phyloP scores from a whole-genome alignment of 2,888 invertebrate species.

The Mellilla xanthometata region DNA sequence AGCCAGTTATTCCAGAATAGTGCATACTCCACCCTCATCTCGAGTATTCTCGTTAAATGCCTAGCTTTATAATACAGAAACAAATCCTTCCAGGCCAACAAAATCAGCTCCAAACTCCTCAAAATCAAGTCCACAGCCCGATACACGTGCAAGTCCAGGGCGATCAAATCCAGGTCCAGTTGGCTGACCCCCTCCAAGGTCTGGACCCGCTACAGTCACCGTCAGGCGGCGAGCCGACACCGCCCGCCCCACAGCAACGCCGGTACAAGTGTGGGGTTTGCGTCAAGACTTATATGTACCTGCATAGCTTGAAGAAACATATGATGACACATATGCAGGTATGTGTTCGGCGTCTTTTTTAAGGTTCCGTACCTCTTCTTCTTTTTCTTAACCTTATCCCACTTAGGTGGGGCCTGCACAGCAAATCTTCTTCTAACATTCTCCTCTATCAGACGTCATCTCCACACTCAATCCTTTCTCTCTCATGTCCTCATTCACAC shows the following conservation, averaged over 20 bases:
- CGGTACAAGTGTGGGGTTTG: constrained; percentile 71
- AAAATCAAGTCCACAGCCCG: constrained; percentile 31
- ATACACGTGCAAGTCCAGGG: constrained; percentile 32
- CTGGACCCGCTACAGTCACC: neutral
- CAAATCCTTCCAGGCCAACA: constrained; percentile 2
- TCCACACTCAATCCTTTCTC: too few relatives aligned
- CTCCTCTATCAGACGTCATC: too few relatives aligned
- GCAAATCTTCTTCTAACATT: too few relatives aligned
- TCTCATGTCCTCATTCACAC: too few relatives aligned
- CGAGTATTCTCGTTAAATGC: too few relatives aligned
- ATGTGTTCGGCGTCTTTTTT: too few relatives aligned
- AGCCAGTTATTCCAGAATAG: too few relatives aligned
- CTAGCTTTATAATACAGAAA: too few relatives aligned
- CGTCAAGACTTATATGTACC: constrained; percentile 73
- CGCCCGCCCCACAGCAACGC: constrained; percentile 38
- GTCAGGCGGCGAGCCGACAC: constrained; percentile 4
- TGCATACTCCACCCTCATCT: too few relatives aligned
- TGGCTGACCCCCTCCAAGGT: neutral
- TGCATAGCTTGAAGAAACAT: constrained; percentile 76
- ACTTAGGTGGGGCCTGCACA: too few relatives aligned
- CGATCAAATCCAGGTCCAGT: neutral
- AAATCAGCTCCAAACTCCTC: constrained; percentile 14
- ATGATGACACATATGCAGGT: constrained; percentile 68
- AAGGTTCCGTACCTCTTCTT: too few relatives aligned
- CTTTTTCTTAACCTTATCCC: too few relatives aligned